Percentiles rank a stretch among this genome's conserved stretches.
phyloP scores from a whole-genome alignment of 2,113 vertebrate genomes.

The Motacilla tschutschensis region DNA sequence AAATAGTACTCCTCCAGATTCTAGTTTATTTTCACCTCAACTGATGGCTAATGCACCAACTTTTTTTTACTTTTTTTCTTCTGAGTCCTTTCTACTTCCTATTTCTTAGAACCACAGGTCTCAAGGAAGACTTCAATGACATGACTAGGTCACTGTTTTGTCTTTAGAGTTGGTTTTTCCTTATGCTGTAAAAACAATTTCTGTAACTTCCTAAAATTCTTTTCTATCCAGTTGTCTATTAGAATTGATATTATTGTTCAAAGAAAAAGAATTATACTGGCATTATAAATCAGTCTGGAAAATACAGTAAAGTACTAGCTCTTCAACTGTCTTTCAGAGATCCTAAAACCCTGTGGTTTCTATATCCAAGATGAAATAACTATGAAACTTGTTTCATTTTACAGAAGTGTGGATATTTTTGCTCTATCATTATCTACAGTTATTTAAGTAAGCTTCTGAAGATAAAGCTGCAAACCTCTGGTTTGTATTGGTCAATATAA shows the following conservation, averaged over 20 bases:
- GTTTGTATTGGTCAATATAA: background rate
- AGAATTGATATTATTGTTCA: background rate
- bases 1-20: background rate
- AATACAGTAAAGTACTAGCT: background rate
- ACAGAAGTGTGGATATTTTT: background rate
- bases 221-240: background rate
- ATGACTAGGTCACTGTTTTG: background rate
- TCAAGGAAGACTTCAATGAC: background rate
- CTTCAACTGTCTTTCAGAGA: background rate
- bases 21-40: background rate
- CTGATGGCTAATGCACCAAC: rapidly evolving
- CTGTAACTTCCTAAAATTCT: background rate
- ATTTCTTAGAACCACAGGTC: background rate
- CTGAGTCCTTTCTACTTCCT: background rate
- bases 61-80: background rate
- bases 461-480: background rate
- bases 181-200: background rate
- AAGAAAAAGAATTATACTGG: background rate
- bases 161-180: background rate
- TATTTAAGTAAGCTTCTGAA: background rate
- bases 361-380: background rate
- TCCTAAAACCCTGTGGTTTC: background rate
- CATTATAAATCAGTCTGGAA: background rate
- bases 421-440: background rate
- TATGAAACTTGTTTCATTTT: background rate